These are phyloP conservation scores for Uloborus diversus DNA, from an alignment of 1,140 invertebrate genomes.

Conservation along the genomic window DNA sequence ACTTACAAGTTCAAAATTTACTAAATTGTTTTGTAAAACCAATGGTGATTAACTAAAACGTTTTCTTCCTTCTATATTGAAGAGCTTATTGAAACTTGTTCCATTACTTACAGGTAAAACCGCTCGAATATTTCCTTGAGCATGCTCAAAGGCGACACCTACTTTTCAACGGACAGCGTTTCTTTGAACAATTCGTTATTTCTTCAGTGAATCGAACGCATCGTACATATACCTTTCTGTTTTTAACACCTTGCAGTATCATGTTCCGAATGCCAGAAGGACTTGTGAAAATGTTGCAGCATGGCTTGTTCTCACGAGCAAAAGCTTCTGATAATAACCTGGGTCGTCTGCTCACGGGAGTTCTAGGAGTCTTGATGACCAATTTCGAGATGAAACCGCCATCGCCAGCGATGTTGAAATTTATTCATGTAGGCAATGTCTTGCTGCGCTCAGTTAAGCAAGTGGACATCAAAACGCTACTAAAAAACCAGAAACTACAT, in stretches of 20 bases:
- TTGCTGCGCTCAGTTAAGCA: conserved; percentile 12
- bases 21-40: no score
- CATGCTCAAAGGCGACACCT: conserved; percentile 20
- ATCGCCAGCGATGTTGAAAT: no score
- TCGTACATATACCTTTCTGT: neutral
- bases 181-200: conserved; percentile 16
- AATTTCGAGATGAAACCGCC: no score
- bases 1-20: no score
- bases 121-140: conserved; percentile 31
- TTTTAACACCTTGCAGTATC: neutral
- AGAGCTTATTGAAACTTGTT: no score
- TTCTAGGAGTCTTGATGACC: conserved; percentile 3
- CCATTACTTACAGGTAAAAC: conserved; percentile 8
- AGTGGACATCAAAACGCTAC: neutral
- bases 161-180: conserved; percentile 6
- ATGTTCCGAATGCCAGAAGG: conserved; percentile 1
- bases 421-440: neutral
- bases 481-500: neutral
- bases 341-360: conserved; percentile 16
- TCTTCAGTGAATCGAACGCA: neutral
- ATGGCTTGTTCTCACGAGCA: conserved; percentile 4
- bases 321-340: neutral
- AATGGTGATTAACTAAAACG: no score
- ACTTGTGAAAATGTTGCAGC: neutral
- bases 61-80: no score